Conservation (phyloP, 2,888 invertebrate species). For the Hydraecia micacea region DNA sequence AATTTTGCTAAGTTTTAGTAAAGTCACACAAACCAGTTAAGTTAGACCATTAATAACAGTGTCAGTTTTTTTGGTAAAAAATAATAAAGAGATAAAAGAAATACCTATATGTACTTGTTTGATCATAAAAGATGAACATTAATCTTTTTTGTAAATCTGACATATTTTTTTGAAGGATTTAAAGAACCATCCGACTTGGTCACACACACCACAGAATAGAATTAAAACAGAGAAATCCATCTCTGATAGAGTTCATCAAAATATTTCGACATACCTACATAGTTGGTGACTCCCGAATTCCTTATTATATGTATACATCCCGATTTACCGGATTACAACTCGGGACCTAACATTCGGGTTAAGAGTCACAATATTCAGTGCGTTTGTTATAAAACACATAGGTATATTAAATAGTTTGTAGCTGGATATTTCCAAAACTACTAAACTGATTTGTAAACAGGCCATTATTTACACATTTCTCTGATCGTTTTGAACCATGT, state of each 20-base stretch:
- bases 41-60: constrained; percentile 50
- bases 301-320: background rate
- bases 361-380: background rate
- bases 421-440: background rate
- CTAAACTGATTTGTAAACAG: background rate
- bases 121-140: constrained; percentile 24
- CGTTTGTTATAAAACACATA: too few relatives aligned
- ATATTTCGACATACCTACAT: background rate
- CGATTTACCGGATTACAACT: background rate
- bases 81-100: constrained; percentile 31
- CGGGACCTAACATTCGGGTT: background rate
- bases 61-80: constrained; percentile 31
- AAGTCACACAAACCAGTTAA: constrained; percentile 29
- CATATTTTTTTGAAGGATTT: constrained; percentile 9
- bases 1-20: constrained; percentile 33
- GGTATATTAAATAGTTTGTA: background rate
- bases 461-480: background rate
- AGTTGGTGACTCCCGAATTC: background rate
- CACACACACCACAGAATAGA: background rate
- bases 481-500: background rate
- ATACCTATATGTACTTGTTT: constrained; percentile 22
- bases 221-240: background rate
- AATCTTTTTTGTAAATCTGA: constrained; percentile 27
- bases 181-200: constrained; percentile 3
- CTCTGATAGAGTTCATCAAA: background rate